Evolutionary conservation across 2,888 invertebrate genomes (phyloP), one percentile per base, ranked within the genome.

Genomic region (Athetis lepigone): DNA sequence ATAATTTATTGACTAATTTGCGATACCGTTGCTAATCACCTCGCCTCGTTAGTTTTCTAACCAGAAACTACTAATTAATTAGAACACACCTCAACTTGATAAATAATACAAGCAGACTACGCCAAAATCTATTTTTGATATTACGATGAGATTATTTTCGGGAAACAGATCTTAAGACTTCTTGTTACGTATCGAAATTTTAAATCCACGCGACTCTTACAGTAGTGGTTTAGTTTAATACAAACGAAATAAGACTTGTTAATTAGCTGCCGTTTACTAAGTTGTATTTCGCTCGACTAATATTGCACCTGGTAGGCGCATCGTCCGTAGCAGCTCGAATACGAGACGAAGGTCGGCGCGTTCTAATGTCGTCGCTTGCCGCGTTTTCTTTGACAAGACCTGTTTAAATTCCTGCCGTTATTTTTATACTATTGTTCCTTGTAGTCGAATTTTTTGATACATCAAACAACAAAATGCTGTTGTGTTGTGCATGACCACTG

Each of bases 281-380:
- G 27, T 64, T 62, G 59, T 52, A 59, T 65, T 66, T 67, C 64
- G 51, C 60, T 55, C 59, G 49, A 52, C 55, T 62, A 71, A 60
- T 60, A 56, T 68, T 78, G 83, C 88, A 88, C 86, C 81, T 58
- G 64, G 79, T 82, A 67, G 76, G 82, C 88, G 87, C 88, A 87
- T 80, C 63, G 50, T 63, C 58, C 36, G 76, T 73, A 75, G 81
- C 13, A 25, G 33, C 19, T 45, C 83, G 83, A n/a, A n/a, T 83
- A 81, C 77, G 80, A 76, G 39, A 79, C 85, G 88, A 91, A 92
- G 91, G 91, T 90, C 92, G 79, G 85, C 86, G 78, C 88, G 85
- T 84, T 87, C 85, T 88, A 89, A 91, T 88, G 87, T 86, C 84
- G 85, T 88, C 89, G 91, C 90, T 90, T 87, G 80, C 70, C 55